Conservation (phyloP, 2,888 invertebrate genomes). For the Himalopsyche japonica region DNA sequence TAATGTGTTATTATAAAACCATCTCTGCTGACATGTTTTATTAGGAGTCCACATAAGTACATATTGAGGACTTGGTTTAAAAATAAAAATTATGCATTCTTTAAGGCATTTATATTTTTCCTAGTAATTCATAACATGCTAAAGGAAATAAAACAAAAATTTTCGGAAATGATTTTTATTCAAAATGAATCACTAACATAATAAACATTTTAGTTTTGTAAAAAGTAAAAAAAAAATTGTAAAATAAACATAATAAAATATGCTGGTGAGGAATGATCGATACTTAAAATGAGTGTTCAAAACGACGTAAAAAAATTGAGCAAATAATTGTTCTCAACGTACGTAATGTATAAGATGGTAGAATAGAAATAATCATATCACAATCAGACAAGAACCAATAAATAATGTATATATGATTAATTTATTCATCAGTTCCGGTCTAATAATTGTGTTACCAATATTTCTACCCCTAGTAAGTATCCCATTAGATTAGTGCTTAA, state of each 20-base stretch:
- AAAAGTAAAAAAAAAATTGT: not conserved
- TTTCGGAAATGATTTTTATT: not conserved
- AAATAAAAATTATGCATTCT: too few species aligned
- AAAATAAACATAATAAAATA: not conserved
- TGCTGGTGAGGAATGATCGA: not conserved
- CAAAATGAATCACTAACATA: not conserved
- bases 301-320: not conserved
- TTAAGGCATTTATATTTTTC: too few species aligned
- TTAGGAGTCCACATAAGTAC: too few species aligned
- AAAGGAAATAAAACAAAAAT: not conserved
- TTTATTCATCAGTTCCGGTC: not conserved
- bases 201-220: conserved; percentile 5
- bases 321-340: not conserved
- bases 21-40: too few species aligned
- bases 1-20: too few species aligned
- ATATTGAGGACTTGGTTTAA: too few species aligned
- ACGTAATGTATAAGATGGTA: not conserved
- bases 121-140: too few species aligned
- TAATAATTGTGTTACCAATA: not conserved
- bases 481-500: not conserved
- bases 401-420: too few species aligned
- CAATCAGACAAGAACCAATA: too few species aligned
- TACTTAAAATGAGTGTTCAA: not conserved
- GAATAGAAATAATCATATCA: not conserved
- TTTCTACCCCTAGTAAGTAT: not conserved